phyloP scores from a whole-genome alignment of 2,888 invertebrate genomes.

The Scaptomyza cyrtandrae region DNA sequence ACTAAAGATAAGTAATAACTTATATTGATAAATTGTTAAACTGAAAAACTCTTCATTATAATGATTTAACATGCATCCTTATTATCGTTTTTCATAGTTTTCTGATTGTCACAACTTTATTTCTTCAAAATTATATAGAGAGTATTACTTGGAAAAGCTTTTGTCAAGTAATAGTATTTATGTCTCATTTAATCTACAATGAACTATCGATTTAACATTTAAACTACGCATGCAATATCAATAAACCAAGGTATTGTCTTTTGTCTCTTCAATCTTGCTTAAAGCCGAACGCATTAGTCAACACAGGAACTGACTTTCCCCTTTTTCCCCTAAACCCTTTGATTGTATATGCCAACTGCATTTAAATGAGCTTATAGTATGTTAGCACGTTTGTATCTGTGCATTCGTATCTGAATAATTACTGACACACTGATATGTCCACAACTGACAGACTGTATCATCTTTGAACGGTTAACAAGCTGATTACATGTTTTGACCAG shows the following conservation, averaged over 20 bases:
- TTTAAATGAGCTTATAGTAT: constrained; percentile 62
- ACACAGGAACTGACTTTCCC: constrained; percentile 38
- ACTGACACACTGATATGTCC: constrained; percentile 18
- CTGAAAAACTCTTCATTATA: not conserved
- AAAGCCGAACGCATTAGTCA: constrained; percentile 69
- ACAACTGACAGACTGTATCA: constrained; percentile 42
- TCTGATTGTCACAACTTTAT: not conserved
- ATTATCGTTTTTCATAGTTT: not conserved
- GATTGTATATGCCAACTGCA: constrained; percentile 51
- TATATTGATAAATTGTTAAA: no score
- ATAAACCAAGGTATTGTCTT: constrained; percentile 6
- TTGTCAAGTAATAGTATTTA: not conserved
- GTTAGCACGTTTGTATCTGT: constrained; percentile 26
- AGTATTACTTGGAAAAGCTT: not conserved
- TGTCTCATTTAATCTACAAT: not conserved
- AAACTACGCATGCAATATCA: not conserved
- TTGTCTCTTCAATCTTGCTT: not conserved
- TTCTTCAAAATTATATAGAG: not conserved
- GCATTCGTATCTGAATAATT: constrained; percentile 55
- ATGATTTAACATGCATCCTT: not conserved
- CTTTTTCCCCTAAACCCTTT: not conserved
- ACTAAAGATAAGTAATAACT: no score
- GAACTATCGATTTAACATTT: not conserved
- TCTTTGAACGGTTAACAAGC: constrained; percentile 45
- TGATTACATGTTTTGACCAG: constrained; percentile 23